Evolutionary conservation across 2,888 invertebrate species (phyloP), one percentile per base, ranked within the genome.

Genomic region (Sabellastarte sp.): DNA sequence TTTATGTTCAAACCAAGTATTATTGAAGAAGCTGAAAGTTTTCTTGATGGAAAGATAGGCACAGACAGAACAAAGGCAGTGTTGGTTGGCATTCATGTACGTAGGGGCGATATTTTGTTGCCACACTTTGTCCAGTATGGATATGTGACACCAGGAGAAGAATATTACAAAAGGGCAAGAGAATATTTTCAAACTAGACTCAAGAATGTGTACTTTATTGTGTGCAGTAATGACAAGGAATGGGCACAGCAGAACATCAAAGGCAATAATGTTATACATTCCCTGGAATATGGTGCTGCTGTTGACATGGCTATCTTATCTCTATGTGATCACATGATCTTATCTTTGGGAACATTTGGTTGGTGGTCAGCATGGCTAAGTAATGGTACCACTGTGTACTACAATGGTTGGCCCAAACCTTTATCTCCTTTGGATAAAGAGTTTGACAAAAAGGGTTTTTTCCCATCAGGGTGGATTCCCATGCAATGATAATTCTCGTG

Each of bases 361-460:
- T 85, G 85, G 85, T 85, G 85, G 85, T 78, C 78, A 3, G 83
- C 79, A 1, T 85, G 80, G 68, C 67, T 84, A 28, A 72, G 74
- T 20, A 67, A 69, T 24, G 81, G 82, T 3, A 74, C 76, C 50
- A 77, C 78, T 0, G 63, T 82, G 26, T 83, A 84, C 70, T 85
- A 80, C 69, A 76, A 76, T 15, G 76, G 77, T 20, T 85, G 80
- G 77, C 84, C 84, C 2, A 67, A 72, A 10, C 69, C 73, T 2
- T 77, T 76, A 33, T 78, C 80, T 2, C 69, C 70, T 29, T 71
- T 84, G 50, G 81, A 78, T 24, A 75, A 76, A 59, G 72, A 75
- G 70, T 72, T 80, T 5, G 74, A 77, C 26, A 76, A 75, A 59
- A 70, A 67, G 3, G 80, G 83, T 57, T 84, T 80, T 66, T 84